These are phyloP conservation scores for Dynastes tityus DNA, from an alignment of 2,888 invertebrate species.

Conservation along the genomic window DNA sequence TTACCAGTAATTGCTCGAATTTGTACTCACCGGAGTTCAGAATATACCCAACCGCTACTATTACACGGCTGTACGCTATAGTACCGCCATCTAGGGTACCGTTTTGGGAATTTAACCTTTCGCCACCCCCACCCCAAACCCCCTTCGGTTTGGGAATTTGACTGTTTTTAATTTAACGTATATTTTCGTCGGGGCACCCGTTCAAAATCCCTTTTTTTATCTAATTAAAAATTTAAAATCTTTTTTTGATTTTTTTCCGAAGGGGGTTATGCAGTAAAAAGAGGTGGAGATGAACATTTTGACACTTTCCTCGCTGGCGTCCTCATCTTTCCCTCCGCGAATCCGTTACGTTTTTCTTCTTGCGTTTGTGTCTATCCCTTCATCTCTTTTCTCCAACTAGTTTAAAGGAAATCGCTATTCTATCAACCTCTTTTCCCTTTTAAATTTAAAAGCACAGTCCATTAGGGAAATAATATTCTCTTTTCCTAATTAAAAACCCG, in stretches of 20 bases:
- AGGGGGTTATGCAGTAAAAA: constrained; percentile 47
- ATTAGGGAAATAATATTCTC: constrained; percentile 35
- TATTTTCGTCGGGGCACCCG: constrained; percentile 38
- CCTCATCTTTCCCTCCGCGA: too few species aligned
- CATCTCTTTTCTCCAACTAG: neutral
- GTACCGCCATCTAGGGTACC: constrained; percentile 42
- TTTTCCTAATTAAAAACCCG: constrained; percentile 37
- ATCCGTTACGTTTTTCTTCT: neutral
- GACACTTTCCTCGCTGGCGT: neutral
- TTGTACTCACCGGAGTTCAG: constrained; percentile 57
- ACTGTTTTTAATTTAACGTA: constrained; percentile 58
- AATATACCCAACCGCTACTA: constrained; percentile 33
- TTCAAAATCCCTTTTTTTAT: constrained; percentile 58
- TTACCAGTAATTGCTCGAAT: constrained; percentile 65
- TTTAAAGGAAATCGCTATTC: too few species aligned
- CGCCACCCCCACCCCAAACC: constrained; percentile 38
- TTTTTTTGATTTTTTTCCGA: constrained; percentile 53
- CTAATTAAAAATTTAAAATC: constrained; percentile 60
- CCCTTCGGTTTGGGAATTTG: constrained; percentile 58
- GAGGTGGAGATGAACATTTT: constrained; percentile 40
- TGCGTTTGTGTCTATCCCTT: neutral
- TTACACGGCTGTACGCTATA: constrained; percentile 52
- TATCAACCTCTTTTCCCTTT: too few species aligned
- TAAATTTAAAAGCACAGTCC: too few species aligned
- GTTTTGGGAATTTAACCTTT: constrained; percentile 61